A percentile compares a stretch with the other conserved stretches of the same genome.
Evolutionary conservation across 2,797 vertebrate species (phyloP).

Genomic region (Aeoliscus strigatus): DNA sequence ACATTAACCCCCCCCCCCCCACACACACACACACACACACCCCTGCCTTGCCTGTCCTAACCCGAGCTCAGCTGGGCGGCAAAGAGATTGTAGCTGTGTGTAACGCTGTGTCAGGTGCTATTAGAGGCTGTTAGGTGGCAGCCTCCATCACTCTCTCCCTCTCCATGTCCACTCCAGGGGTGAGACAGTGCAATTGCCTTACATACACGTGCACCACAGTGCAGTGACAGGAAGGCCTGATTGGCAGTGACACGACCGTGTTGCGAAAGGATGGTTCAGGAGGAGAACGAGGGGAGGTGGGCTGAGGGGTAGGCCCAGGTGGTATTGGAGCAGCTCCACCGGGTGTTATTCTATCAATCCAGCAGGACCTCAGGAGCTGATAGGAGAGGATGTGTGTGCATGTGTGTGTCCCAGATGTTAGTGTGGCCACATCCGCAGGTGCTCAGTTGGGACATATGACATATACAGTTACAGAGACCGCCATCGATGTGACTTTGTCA

Average conservation of each 20-base stretch:
- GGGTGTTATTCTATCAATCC: constrained; percentile 72
- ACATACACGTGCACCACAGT: constrained; percentile 50
- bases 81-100: constrained; percentile 63
- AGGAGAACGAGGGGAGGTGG: constrained; percentile 18
- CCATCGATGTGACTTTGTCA: constrained; percentile 59
- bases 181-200: constrained; percentile 73
- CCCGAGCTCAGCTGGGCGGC: constrained; percentile 68
- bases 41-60: constrained; percentile 46
- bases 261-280: constrained; percentile 60
- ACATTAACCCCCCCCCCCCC: constrained; percentile 24
- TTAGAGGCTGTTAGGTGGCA: constrained; percentile 76
- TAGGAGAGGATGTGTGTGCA: constrained; percentile 44
- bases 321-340: constrained; percentile 66
- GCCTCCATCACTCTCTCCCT: constrained; percentile 73
- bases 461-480: constrained; percentile 68
- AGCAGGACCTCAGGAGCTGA: constrained; percentile 56
- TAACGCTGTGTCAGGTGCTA: constrained; percentile 76
- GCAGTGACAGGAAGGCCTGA: constrained; percentile 73
- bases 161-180: constrained; percentile 72
- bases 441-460: constrained; percentile 70
- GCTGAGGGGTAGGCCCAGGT: constrained; percentile 66
- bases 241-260: constrained; percentile 73
- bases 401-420: constrained; percentile 59
- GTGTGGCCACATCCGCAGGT: constrained; percentile 65
- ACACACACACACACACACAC: no score